Evolutionary conservation across 2,888 invertebrate genomes (phyloP), one percentile per base, ranked within the genome.

Genomic region (Lobophora halterata): DNA sequence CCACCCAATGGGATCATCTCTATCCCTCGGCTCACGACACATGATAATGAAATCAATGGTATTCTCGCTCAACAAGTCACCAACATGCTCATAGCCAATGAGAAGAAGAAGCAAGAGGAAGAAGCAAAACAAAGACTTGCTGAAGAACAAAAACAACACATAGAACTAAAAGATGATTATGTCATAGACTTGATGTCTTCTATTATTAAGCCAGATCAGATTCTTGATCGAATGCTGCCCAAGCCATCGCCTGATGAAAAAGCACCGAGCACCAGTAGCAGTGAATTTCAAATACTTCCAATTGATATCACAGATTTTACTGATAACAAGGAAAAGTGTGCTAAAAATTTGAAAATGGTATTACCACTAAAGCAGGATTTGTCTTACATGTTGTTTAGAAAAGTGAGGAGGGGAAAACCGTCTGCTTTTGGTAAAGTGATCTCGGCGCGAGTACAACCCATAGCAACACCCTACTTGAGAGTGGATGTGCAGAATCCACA

Each of bases 1-100:
- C 59, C 70, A 1, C 58, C 74, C 1, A 52, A 58, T 1, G 66
- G 60, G 29, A 65, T 67, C 21, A 43, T 79, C 17, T 68, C 71
- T 1, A 55, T 77, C 23, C 79, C 81, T 2, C 62, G 65, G 1
- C 61, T 79, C 12, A 46, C 48, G 14, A 43, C 61, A 3, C 63
- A 61, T 10, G 59, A 65, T 3, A 72, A 67, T 34, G 65, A 74
- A 3, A 78, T 78, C 19, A 62, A 58, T 9, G 62, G 55, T 28
- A 61, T 78, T 6, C 59, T 81, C 1, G 71, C 75, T 1, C 65
- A 68, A 51, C 85, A 83, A 55, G 57, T 85, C 2, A 67, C 71
- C 1, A 85, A 83, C 38, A 85, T 83, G 81, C 61, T 83, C 18
- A 77, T 71, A 56, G 75, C 79, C 1, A 79, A 74, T 57, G 79